A percentile compares a stretch with the other conserved stretches of the same genome.
Evolutionary conservation across 2,797 vertebrate species (phyloP).

Genomic region (Cyclura pinguis): DNA sequence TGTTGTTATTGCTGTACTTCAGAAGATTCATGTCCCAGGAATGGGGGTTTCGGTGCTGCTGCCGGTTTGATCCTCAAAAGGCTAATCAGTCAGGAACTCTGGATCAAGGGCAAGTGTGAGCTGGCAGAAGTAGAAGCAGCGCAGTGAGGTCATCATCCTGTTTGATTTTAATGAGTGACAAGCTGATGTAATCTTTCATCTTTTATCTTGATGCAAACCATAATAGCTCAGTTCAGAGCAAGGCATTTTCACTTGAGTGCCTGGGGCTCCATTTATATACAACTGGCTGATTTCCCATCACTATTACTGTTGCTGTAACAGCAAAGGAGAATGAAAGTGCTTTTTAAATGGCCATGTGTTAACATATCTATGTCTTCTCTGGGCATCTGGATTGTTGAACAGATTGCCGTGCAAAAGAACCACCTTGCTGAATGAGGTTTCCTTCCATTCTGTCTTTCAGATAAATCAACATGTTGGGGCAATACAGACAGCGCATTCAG

Average conservation of each 20-base stretch:
- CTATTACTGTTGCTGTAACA: conserved; percentile 27
- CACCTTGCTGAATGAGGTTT: background rate
- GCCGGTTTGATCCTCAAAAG: background rate
- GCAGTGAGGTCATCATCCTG: conserved; percentile 49
- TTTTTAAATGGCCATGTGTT: conserved; percentile 38
- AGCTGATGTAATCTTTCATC: conserved; percentile 36
- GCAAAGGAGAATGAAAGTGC: conserved; percentile 26
- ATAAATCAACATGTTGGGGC: background rate
- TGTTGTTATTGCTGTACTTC: background rate
- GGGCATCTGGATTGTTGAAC: conserved; percentile 33
- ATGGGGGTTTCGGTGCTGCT: background rate
- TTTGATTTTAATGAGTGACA: conserved; percentile 37
- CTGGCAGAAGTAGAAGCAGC: conserved; percentile 27
- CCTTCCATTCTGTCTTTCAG: background rate
- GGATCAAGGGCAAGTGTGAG: background rate
- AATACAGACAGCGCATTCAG: conserved; percentile 22
- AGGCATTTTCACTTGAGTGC: conserved; percentile 36
- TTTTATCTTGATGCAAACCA: conserved; percentile 46
- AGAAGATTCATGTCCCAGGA: background rate
- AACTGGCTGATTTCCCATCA: conserved; percentile 41
- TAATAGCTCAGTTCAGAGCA: conserved; percentile 36
- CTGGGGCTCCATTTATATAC: conserved; percentile 27
- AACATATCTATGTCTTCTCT: conserved; percentile 14
- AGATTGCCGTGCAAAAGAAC: background rate
- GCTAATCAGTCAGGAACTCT: conserved; percentile 13